phyloP scores from a whole-genome alignment of 2,888 invertebrate genomes.

The Schizotus pectinicornis region DNA sequence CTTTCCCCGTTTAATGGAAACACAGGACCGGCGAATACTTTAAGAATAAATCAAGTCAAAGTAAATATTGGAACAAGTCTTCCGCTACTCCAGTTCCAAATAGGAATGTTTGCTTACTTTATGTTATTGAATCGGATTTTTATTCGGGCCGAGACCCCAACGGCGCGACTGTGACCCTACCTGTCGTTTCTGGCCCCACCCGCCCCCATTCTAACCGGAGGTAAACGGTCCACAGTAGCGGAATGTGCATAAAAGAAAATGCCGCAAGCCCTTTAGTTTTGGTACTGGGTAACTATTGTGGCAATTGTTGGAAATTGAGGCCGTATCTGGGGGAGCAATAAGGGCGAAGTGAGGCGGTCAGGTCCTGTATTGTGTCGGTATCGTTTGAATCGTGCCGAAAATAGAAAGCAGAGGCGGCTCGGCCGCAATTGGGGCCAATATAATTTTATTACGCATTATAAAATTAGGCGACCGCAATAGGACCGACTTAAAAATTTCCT shows the following conservation, averaged over 20 bases:
- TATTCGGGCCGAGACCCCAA: conserved; percentile 44
- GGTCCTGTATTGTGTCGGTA: conserved; percentile 14
- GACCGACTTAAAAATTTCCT: background rate
- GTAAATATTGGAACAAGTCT: conserved; percentile 56
- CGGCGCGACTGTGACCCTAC: conserved; percentile 37
- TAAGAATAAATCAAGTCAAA: conserved; percentile 53
- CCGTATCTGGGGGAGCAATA: conserved; percentile 15
- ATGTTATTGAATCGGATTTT: conserved; percentile 56
- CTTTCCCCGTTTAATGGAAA: conserved; percentile 25
- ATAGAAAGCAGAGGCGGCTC: conserved; percentile 24
- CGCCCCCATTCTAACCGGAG: conserved; percentile 10
- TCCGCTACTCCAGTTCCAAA: conserved; percentile 54
- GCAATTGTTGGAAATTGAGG: conserved; percentile 31
- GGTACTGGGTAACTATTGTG: conserved; percentile 43
- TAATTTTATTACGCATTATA: conserved; percentile 35
- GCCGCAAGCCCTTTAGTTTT: conserved; percentile 51
- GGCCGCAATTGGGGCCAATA: conserved; percentile 16
- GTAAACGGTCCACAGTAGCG: conserved; percentile 40
- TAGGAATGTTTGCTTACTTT: conserved; percentile 56
- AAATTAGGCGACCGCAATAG: conserved; percentile 31
- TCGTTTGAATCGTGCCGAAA: conserved; percentile 30
- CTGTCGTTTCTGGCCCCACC: background rate
- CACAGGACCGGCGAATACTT: conserved; percentile 25
- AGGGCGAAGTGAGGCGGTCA: conserved; percentile 17
- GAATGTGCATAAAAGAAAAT: conserved; percentile 42